Evolutionary conservation across 2,797 vertebrate genomes (phyloP).

Genomic region (Scleropages formosus): DNA sequence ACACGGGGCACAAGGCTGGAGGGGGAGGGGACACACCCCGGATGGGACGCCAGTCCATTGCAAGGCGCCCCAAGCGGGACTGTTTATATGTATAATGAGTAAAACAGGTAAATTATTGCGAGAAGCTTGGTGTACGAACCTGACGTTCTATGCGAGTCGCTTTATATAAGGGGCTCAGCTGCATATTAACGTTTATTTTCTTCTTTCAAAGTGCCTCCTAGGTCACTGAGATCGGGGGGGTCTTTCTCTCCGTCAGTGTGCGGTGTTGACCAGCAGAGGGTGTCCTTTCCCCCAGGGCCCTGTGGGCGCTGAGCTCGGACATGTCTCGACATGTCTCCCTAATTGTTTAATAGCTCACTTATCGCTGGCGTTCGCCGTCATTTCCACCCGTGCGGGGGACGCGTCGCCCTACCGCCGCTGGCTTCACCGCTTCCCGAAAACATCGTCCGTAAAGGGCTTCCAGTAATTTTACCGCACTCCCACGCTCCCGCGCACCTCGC

Average conservation of each 20-base stretch:
- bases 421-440: not conserved
- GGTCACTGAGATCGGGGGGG: too few relatives aligned
- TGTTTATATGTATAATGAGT: too few relatives aligned
- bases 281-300: slow-evolving; percentile 39
- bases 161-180: too few relatives aligned
- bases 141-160: too few relatives aligned
- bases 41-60: too few relatives aligned
- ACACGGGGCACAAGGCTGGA: too few relatives aligned
- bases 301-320: slow-evolving; percentile 40
- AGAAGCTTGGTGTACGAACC: too few relatives aligned
- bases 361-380: not conserved
- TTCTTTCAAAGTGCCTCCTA: too few relatives aligned
- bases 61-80: too few relatives aligned
- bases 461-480: not conserved
- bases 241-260: slow-evolving; percentile 1
- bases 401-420: not conserved
- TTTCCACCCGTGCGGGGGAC: not conserved
- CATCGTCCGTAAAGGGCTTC: not conserved
- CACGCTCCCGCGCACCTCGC: not conserved
- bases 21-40: too few relatives aligned
- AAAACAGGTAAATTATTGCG: too few relatives aligned
- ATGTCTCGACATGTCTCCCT: slow-evolving; percentile 73
- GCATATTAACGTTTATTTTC: too few relatives aligned
- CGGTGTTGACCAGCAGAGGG: slow-evolving; percentile 66
- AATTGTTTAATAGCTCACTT: slow-evolving; percentile 10